These are phyloP conservation scores for Sebastes schlegelii DNA, from an alignment of 2,113 vertebrate genomes.

Conservation along the genomic window DNA sequence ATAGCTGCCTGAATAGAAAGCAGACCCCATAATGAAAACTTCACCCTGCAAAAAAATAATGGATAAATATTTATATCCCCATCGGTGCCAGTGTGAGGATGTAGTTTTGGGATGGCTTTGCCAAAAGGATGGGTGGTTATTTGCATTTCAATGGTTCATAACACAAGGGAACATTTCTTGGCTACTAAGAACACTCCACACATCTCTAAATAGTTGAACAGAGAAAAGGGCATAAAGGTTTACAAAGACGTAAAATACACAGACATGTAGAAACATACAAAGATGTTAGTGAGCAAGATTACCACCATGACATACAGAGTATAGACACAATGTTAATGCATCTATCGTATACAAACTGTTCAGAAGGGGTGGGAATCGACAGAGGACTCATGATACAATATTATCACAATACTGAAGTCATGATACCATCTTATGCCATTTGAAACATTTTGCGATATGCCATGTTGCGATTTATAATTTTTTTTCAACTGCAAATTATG, in stretches of 20 bases:
- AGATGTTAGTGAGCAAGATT: not conserved
- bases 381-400: no score
- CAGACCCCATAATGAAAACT: conserved; percentile 28
- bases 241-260: conserved; percentile 9
- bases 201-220: not conserved
- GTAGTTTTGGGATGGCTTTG: not conserved
- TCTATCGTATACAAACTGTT: no score
- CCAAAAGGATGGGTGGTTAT: not conserved
- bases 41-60: conserved; percentile 10
- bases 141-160: conserved; percentile 43
- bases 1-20: conserved; percentile 33
- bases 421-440: no score
- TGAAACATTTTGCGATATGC: no score
- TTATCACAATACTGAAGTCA: no score
- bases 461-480: no score
- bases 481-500: no score
- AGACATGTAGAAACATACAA: conserved; percentile 1
- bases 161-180: conserved; percentile 17
- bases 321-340: not conserved
- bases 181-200: not conserved
- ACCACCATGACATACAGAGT: not conserved
- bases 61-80: conserved; percentile 58
- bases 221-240: conserved; percentile 3
- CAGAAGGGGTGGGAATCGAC: no score
- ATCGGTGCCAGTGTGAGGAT: not conserved